Evolutionary conservation across 1,140 invertebrate genomes (phyloP), one percentile per base, ranked within the genome.

Genomic region (Scaptodrosophila lebanonensis): DNA sequence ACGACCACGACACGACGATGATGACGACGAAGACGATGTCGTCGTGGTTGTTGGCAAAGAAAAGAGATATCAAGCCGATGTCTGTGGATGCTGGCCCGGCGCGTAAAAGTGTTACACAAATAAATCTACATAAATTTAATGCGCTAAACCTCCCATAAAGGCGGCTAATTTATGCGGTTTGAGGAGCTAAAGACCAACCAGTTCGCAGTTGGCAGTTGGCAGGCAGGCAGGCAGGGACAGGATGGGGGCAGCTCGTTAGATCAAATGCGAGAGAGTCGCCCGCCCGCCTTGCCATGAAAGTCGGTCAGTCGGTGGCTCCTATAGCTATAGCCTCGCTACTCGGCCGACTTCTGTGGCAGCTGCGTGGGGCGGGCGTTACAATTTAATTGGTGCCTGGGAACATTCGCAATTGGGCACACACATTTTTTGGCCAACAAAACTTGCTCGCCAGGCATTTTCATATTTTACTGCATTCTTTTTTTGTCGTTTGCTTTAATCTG

Each of bases 51-150:
- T 43, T 2, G 27, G 13, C 13, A 33, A 36, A 33, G 32, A 62
- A 60, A 51, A 75, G 71, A 76, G 72, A 76, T 71, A 76, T 77
- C 67, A 72, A 62, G 47, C 25, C 39, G 54, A 22, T 25, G 3
- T 3, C 8, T 25, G 22, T 3, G 58, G 57, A 27, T 57, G 30
- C 32, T 12, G 3, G 38, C 22, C 29, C 40, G 63, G 57, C 38
- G 12, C 51, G 36, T 16, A 61, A 54, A 73, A 71, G 68, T 79
- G 73, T 68, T 79, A 73, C 68, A 79, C 60, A 77, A 77, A 77
- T 77, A 77, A 79, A 79, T 77, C 75, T 77, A 71, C 73, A 77
- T 77, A 77, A 79, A 68, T 77, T 77, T 58, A 48, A 53, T 52
- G 43, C 64, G 40, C 40, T 51, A 66, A 63, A 44, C 58, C 50